Conservation (phyloP, 2,888 invertebrate species). For the Pomacea canaliculata region DNA sequence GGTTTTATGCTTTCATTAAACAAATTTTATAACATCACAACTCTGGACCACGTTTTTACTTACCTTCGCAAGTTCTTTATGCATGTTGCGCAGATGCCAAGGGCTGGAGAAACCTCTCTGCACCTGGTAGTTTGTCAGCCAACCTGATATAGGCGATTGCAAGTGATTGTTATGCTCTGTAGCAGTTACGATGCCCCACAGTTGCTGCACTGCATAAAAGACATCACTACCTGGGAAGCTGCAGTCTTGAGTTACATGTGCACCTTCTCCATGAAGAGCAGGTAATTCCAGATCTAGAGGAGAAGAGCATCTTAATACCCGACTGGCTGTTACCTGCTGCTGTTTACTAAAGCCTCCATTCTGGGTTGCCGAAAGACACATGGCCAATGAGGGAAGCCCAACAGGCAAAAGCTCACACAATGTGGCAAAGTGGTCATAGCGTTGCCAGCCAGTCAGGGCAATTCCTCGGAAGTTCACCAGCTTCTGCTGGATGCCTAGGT, state of each 20-base stretch:
- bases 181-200: constrained; percentile 25
- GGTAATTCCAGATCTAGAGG: constrained; percentile 33
- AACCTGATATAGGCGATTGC: constrained; percentile 33
- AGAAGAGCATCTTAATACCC: constrained; percentile 21
- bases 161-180: constrained; percentile 12
- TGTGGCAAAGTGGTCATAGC: constrained; percentile 69
- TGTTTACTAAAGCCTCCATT: constrained; percentile 38
- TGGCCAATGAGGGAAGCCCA: constrained; percentile 67
- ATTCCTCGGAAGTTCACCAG: constrained; percentile 63
- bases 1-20: too few species aligned
- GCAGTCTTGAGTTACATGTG: constrained; percentile 56
- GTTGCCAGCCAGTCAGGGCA: constrained; percentile 70
- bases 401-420: constrained; percentile 71
- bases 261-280: constrained; percentile 2
- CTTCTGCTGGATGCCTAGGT: constrained; percentile 2
- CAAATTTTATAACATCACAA: too few species aligned
- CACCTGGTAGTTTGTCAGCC: constrained; percentile 39
- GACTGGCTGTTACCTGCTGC: constrained; percentile 5
- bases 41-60: too few species aligned
- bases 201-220: constrained; percentile 53
- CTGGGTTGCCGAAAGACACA: constrained; percentile 46
- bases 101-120: constrained; percentile 37
- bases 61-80: constrained; percentile 16
- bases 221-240: constrained; percentile 71
- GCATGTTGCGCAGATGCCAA: constrained; percentile 33